Conservation (phyloP, 2,888 invertebrate genomes). For the Agriotes lineatus region DNA sequence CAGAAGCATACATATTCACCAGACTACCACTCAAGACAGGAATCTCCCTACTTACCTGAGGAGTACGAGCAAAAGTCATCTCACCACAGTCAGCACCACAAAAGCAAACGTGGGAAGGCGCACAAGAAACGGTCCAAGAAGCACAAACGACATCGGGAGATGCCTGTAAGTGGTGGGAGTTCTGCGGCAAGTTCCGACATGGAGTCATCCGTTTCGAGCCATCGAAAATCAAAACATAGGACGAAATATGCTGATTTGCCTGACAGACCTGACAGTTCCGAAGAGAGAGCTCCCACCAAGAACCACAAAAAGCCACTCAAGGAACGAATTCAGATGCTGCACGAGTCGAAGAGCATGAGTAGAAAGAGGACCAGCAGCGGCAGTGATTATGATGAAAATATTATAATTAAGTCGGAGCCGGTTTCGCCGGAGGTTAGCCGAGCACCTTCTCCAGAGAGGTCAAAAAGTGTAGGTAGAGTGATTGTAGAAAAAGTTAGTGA, state of each 20-base stretch:
- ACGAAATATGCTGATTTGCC: not conserved
- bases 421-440: conserved; percentile 11
- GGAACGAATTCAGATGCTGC: conserved; percentile 26
- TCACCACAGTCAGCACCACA: not conserved
- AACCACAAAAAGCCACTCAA: conserved; percentile 13
- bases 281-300: not conserved
- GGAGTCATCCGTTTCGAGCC: not conserved
- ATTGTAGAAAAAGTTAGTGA: too few relatives aligned
- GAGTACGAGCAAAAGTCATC: not conserved
- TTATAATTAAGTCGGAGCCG: conserved; percentile 19
- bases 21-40: conserved; percentile 2
- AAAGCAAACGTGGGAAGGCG: not conserved
- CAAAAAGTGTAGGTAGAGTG: not conserved
- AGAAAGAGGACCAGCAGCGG: not conserved
- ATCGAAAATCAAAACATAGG: not conserved
- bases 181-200: conserved; percentile 12
- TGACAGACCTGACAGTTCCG: conserved; percentile 1
- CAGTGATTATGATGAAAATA: not conserved
- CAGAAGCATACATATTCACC: not conserved
- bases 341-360: conserved; percentile 2
- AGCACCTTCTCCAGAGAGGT: not conserved
- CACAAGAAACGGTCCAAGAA: conserved; percentile 14
- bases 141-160: conserved; percentile 14
- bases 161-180: not conserved
- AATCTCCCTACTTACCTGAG: not conserved